phyloP scores from a whole-genome alignment of 2,113 vertebrate genomes.

The Cygnus buccinator region DNA sequence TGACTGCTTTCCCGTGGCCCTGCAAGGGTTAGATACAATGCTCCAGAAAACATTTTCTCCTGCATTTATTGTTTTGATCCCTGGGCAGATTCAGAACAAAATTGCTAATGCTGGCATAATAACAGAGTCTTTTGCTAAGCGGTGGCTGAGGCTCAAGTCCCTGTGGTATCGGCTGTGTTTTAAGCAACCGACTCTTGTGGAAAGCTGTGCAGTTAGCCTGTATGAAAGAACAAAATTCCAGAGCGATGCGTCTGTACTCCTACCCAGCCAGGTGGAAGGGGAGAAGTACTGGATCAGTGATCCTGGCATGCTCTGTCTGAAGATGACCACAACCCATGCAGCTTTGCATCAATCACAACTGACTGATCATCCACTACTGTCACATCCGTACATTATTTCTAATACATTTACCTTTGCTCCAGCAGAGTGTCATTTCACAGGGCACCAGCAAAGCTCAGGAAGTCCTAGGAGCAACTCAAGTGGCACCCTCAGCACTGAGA shows the following conservation, averaged over 20 bases:
- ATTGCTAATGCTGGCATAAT: neutral
- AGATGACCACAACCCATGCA: neutral
- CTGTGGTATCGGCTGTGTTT: neutral
- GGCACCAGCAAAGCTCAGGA: neutral
- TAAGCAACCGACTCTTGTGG: neutral
- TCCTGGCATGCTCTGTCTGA: neutral
- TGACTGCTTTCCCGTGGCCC: neutral
- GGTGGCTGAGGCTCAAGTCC: neutral
- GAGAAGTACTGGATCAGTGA: conserved; percentile 1
- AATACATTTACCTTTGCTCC: neutral
- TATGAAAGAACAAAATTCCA: neutral
- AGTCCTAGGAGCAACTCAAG: neutral
- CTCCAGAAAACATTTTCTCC: neutral
- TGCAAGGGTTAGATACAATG: neutral
- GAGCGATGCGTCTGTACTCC: neutral
- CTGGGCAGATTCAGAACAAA: neutral
- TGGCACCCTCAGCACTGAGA: neutral
- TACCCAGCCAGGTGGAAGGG: neutral
- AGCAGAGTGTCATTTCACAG: neutral
- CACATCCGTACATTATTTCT: neutral
- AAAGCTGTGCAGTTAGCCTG: neutral
- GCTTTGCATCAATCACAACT: neutral
- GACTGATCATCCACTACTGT: neutral
- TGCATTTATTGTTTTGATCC: neutral
- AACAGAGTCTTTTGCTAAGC: neutral